Percentiles rank a stretch among this genome's conserved stretches.
Conservation (phyloP, 2,888 invertebrate species). For the Nebria salina region DNA sequence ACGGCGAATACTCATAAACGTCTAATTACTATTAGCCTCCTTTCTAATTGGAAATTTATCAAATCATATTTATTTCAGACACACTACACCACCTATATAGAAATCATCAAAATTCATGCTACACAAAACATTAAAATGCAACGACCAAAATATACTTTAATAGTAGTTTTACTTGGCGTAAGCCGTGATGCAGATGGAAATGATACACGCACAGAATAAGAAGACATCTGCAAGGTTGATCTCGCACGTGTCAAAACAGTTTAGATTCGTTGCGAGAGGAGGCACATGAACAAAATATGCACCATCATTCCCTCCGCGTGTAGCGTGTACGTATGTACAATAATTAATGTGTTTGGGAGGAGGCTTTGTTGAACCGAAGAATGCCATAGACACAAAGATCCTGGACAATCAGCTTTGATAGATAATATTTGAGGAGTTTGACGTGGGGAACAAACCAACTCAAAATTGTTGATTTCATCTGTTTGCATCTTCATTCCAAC, state of each 20-base stretch:
- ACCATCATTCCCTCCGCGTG: neutral
- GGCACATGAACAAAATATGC: neutral
- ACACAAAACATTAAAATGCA: too few species aligned
- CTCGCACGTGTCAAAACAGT: neutral
- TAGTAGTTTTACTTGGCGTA: neutral
- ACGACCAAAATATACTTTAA: neutral
- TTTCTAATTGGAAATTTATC: constrained; percentile 19
- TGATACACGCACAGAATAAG: neutral
- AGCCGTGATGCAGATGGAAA: neutral
- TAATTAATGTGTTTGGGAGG: neutral
- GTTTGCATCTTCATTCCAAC: neutral
- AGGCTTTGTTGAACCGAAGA: neutral
- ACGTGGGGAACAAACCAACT: neutral
- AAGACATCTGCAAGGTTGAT: neutral
- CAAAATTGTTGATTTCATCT: neutral
- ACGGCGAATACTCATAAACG: neutral
- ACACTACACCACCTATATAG: too few species aligned
- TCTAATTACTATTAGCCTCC: constrained; percentile 7
- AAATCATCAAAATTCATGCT: too few species aligned
- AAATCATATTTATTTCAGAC: neutral
- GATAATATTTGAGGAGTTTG: neutral
- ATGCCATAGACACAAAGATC: neutral
- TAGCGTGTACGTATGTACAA: neutral
- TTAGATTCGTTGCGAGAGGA: neutral
- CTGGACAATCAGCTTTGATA: neutral